A percentile compares a stretch with the other conserved stretches of the same genome.
Evolutionary conservation across 1,140 invertebrate species (phyloP).

Genomic region (Anoplophora glabripennis): DNA sequence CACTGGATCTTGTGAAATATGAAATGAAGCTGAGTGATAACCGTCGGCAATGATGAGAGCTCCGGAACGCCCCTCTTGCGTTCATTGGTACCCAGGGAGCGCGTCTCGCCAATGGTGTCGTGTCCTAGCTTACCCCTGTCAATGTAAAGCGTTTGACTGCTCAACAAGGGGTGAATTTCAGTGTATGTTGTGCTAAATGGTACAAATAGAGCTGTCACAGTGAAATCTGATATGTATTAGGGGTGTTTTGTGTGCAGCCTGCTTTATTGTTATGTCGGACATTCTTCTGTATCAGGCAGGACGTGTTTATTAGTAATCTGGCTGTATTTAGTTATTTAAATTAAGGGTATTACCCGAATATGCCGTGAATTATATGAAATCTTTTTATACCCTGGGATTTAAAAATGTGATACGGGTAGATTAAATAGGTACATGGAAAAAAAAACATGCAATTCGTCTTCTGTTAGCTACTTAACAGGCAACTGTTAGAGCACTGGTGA

Average conservation of each 20-base stretch:
- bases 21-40: slow-evolving; percentile 7
- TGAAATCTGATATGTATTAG: slow-evolving; percentile 19
- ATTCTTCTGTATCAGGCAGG: slow-evolving; percentile 16
- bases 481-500: too few species aligned
- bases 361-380: slow-evolving; percentile 1
- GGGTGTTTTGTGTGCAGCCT: slow-evolving; percentile 14
- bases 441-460: too few species aligned
- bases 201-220: slow-evolving; percentile 25
- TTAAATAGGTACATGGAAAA: too few species aligned
- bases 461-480: too few species aligned
- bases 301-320: slow-evolving; percentile 4
- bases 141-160: background rate
- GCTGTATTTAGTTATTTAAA: slow-evolving; percentile 25
- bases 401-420: too few species aligned
- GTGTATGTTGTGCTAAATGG: slow-evolving; percentile 16
- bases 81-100: slow-evolving; percentile 11
- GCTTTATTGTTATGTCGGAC: slow-evolving; percentile 14
- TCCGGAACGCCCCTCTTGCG: slow-evolving; percentile 5
- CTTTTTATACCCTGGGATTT: background rate
- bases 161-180: slow-evolving; percentile 18
- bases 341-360: slow-evolving; percentile 18
- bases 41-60: background rate
- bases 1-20: slow-evolving; percentile 1
- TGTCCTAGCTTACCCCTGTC: background rate
- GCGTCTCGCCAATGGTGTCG: slow-evolving; percentile 7